These are phyloP conservation scores for Trachelipus rathkii DNA, from an alignment of 1,140 invertebrate genomes.

Conservation along the genomic window DNA sequence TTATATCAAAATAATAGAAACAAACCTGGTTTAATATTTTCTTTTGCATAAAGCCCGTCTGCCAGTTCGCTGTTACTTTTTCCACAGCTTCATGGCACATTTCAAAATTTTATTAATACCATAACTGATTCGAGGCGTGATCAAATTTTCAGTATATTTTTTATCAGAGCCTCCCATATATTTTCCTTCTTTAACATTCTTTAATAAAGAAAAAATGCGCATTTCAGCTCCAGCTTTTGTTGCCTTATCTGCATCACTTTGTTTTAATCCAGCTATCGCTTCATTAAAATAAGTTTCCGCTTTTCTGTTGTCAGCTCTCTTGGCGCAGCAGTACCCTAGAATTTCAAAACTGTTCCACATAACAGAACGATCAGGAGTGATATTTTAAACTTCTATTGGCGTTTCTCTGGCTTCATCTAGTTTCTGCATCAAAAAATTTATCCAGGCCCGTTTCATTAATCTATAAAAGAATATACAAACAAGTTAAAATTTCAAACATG, in stretches of 20 bases:
- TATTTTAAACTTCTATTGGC: not conserved
- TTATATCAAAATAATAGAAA: not conserved
- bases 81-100: not conserved
- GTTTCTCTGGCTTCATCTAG: not conserved
- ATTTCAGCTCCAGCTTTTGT: not conserved
- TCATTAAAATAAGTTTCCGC: not conserved
- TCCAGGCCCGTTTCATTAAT: not conserved
- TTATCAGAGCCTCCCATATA: not conserved
- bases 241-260: not conserved
- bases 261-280: not conserved
- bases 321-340: not conserved
- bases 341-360: not conserved
- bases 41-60: not conserved
- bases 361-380: not conserved
- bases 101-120: not conserved
- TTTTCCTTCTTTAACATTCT: not conserved
- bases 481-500: no score
- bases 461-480: not conserved
- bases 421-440: not conserved
- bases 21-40: not conserved
- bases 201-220: not conserved
- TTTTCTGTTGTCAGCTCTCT: not conserved
- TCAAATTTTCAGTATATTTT: not conserved
- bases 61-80: not conserved
- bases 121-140: not conserved